phyloP scores from a whole-genome alignment of 2,888 invertebrate species.

The Cephus rjabovi region DNA sequence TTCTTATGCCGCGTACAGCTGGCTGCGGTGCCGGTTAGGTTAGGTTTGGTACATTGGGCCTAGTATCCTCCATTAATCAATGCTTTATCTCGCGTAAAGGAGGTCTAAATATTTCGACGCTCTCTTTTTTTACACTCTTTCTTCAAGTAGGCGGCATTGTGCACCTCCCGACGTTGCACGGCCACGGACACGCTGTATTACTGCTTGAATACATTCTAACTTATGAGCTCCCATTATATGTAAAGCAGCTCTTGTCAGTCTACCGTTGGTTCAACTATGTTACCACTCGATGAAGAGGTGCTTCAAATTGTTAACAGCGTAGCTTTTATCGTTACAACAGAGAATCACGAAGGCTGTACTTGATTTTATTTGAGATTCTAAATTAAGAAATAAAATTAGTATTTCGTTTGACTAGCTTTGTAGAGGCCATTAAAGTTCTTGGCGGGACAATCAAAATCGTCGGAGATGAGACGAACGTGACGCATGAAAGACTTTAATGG shows the following conservation, averaged over 20 bases:
- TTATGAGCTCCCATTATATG: conserved; percentile 45
- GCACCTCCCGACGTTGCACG: conserved; percentile 27
- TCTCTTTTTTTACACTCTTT: conserved; percentile 3
- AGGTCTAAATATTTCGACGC: conserved; percentile 48
- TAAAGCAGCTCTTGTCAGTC: conserved; percentile 39
- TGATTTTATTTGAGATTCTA: background rate
- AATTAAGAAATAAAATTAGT: background rate
- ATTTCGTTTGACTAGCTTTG: background rate
- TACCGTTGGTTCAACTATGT: conserved; percentile 12
- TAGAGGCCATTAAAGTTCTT: background rate
- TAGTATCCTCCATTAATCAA: conserved; percentile 48
- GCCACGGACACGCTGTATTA: conserved; percentile 31
- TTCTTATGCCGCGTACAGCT: conserved; percentile 30
- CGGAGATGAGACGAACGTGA: background rate
- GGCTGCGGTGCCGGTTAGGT: background rate
- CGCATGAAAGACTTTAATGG: background rate
- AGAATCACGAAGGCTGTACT: background rate
- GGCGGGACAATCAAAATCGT: background rate
- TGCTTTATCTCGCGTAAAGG: conserved; percentile 38
- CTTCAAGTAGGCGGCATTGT: conserved; percentile 7
- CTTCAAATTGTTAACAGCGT: background rate
- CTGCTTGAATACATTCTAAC: conserved; percentile 37
- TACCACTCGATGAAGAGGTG: conserved; percentile 9
- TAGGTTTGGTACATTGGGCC: conserved; percentile 36
- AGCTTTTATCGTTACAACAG: background rate